phyloP scores from a whole-genome alignment of 2,888 invertebrate genomes.

The Cataglyphis rosenhaueri region DNA sequence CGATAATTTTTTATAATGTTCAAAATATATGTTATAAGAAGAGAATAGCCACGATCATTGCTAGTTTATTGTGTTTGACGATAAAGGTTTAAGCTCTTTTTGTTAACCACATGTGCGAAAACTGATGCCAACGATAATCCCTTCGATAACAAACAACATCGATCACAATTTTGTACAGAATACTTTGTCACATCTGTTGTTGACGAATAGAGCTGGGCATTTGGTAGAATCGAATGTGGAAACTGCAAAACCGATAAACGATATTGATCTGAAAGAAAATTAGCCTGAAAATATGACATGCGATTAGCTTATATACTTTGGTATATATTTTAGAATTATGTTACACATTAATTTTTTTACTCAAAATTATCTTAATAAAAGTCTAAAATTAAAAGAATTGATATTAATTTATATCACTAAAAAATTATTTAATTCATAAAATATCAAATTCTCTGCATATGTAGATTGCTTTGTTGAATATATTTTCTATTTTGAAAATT shows the following conservation, averaged over 20 bases:
- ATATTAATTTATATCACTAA: background rate
- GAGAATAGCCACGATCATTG: background rate
- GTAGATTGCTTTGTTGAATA: background rate
- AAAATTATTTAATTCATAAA: background rate
- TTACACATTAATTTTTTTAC: background rate
- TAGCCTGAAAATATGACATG: background rate
- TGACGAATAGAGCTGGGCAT: conserved; percentile 38
- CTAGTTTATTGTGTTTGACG: conserved; percentile 9
- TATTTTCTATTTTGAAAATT: background rate
- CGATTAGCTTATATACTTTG: background rate
- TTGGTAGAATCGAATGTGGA: conserved; percentile 18
- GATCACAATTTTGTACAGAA: conserved; percentile 73
- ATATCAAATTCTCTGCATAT: background rate
- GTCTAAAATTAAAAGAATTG: background rate
- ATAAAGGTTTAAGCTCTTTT: conserved; percentile 15
- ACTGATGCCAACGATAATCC: conserved; percentile 21
- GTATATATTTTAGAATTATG: conserved; percentile 6
- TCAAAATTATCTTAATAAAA: background rate
- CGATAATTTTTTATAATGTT: background rate
- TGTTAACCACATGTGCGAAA: conserved; percentile 33
- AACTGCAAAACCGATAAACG: conserved; percentile 17
- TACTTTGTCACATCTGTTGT: conserved; percentile 71
- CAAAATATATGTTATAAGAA: background rate
- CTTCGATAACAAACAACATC: conserved; percentile 68
- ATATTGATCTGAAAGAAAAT: conserved; percentile 51